Base-by-base conservation (phyloP, 2,797 vertebrate genomes). In the Zalophus californianus region DNA sequence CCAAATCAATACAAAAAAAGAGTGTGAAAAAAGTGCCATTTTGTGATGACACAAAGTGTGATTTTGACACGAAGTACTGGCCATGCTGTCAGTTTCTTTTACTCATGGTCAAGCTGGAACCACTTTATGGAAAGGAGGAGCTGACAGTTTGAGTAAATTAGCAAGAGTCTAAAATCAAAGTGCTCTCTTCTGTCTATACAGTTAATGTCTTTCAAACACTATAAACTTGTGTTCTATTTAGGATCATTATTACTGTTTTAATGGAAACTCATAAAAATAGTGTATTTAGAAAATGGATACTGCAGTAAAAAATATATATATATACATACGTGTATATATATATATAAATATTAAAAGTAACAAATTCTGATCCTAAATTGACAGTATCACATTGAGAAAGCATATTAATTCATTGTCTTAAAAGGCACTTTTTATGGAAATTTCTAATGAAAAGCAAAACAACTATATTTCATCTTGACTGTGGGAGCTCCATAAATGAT, bases 231-330 rank as follows among this genome's bases (percentile, higher is more conserved):
- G 60, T 86, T 96, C 48, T 93, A 72, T 75, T 80, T 96, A 92
- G 66, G 58, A 86, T 52, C 58, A 93, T 97, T 93, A 96, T 95
- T 90, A 78, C 20, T 91, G 7, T 83, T 78, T 27, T 44, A 96
- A 75, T 92, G 90, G 83, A 96, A 98, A 48, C 38, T 91, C 66
- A 94, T 98, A 97, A 98, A 98, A 97, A 85, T 66, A 92, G 70
- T 92, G 64, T 97, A 60, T 96, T 97, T 97, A 91, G 79, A 82
- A 97, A 98, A 97, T 16, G n/a, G 11, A 88, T 48, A 70, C 35
- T 95, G 15, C 70, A 80, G 13, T 89, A 90, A 86, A 89, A 79
- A 87, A 44, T 2, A 44, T 38, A 38, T 38, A 44, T 44, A 9
- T 44, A 44, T 10, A 44, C 10, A 9, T 44, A 10, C 10, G 10